These are phyloP conservation scores for Chondrosia reniformis DNA, from an alignment of 37 sponge, comb jelly and placozoan genomes.

Conservation along the genomic window DNA sequence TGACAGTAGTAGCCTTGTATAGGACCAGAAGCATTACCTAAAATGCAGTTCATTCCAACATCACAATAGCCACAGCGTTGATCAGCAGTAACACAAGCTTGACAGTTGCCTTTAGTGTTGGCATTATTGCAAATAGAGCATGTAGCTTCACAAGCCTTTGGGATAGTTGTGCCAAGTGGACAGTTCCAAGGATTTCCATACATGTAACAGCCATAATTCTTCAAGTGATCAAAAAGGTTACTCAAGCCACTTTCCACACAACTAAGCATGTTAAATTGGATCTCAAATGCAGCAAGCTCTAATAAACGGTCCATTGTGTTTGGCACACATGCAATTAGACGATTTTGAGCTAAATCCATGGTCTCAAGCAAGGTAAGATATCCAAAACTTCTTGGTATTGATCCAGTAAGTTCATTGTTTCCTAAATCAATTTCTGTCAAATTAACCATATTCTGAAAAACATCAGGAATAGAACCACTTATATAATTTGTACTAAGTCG, in stretches of 20 bases:
- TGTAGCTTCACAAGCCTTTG: constrained; percentile 32
- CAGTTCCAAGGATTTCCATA: constrained; percentile 84
- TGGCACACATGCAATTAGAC: constrained; percentile 56
- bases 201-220: constrained; percentile 53
- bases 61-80: constrained; percentile 66
- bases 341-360: constrained; percentile 57
- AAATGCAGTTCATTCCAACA: constrained; percentile 62
- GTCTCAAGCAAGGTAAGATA: constrained; percentile 22
- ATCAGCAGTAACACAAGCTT: constrained; percentile 27
- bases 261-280: constrained; percentile 63
- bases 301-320: constrained; percentile 26
- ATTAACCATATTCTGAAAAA: constrained; percentile 26
- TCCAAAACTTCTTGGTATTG: constrained; percentile 52
- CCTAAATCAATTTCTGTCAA: constrained; percentile 29
- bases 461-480: constrained; percentile 61
- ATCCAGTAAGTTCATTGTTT: constrained; percentile 47
- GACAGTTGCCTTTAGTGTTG: constrained; percentile 41
- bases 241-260: constrained; percentile 43
- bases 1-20: constrained; percentile 36
- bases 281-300: constrained; percentile 30
- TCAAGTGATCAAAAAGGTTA: constrained; percentile 41
- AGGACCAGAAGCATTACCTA: constrained; percentile 37
- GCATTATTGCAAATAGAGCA: constrained; percentile 68
- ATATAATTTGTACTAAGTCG: constrained; percentile 63
- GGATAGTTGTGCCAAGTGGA: constrained; percentile 53